A percentile compares a stretch with the other conserved stretches of the same genome.
phyloP scores from a whole-genome alignment of 1,140 invertebrate species.

The Meloidogyne hapla region DNA sequence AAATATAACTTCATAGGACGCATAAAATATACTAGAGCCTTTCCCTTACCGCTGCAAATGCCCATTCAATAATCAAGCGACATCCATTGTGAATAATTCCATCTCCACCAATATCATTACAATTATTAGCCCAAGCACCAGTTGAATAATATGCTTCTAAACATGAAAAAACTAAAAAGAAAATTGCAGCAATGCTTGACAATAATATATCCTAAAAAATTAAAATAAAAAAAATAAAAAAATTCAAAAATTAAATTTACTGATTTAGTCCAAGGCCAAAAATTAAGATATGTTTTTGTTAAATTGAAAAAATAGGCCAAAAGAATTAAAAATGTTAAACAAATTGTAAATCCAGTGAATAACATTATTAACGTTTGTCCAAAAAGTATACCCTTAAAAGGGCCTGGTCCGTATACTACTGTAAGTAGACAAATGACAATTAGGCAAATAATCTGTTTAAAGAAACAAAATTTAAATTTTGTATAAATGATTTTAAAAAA shows the following conservation, averaged over 20 bases:
- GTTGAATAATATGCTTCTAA: constrained; percentile 62
- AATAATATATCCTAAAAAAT: constrained; percentile 57
- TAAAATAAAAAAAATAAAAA: background rate
- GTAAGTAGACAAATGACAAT: constrained; percentile 58
- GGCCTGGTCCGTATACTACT: constrained; percentile 60
- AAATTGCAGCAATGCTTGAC: constrained; percentile 37
- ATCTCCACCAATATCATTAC: constrained; percentile 62
- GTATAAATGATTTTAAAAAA: no score
- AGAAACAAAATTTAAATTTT: constrained; percentile 7
- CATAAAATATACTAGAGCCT: no score
- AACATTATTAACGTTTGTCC: constrained; percentile 60
- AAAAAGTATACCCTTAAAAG: constrained; percentile 64
- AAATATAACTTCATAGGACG: no score
- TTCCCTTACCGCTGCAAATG: constrained; percentile 58
- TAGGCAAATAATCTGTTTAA: constrained; percentile 58
- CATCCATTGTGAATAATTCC: constrained; percentile 63
- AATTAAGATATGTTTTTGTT: constrained; percentile 54
- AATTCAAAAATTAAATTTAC: constrained; percentile 25
- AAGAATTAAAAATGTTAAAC: constrained; percentile 61
- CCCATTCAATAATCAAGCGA: constrained; percentile 60
- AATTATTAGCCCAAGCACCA: constrained; percentile 63
- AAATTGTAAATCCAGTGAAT: constrained; percentile 53
- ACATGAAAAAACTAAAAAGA: constrained; percentile 55
- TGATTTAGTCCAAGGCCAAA: constrained; percentile 57
- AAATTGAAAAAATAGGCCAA: constrained; percentile 59